Evolutionary conservation across 2,797 vertebrate genomes (phyloP), one percentile per base, ranked within the genome.

Genomic region (Darevskia nairensis): DNA sequence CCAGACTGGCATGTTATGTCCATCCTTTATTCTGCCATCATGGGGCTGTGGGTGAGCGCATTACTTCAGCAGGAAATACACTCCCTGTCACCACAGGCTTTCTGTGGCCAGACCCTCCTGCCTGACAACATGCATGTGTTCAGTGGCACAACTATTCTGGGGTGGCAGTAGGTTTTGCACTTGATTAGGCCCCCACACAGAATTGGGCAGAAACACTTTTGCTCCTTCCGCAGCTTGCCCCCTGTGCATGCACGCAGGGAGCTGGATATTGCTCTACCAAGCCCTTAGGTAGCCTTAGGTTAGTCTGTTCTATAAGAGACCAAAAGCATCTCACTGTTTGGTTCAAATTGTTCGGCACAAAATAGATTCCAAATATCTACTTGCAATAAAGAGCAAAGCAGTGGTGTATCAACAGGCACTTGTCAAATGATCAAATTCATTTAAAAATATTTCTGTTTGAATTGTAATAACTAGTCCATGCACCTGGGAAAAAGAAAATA

Each of bases 391-490:
- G 50, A 93, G 72, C 13, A 80, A 80, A 80, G 71, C 59, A 82
- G 29, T 78, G 80, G 23, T 5, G 35, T 80, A 23, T 87, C 85
- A 92, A 89, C 84, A 74, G 72, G 3, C 61, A 89, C 92, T 89
- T 91, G 7, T 72, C 86, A 92, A 94, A 88, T 89, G 50, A 90
- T 35, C n/a, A 91, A 91, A 39, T 13, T 82, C 74, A 91, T 89
- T 91, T 80, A 46, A 76, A 90, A 74, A 1, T 82, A 84, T 80
- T 46, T 50, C 55, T 50, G 17, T 84, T 32, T 93, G 32, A 78
- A 82, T 89, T 11, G 10, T 80, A 86, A 72, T 72, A 83, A 39
- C 68, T 87, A 89, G 85, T 9, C 46, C 55, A 89, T 64, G 64
- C 85, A 92, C 9, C 61, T 88, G 64, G 79, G 75, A 78, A 88